Percentiles rank a stretch among this genome's conserved stretches.
Evolutionary conservation across 2,113 vertebrate species (phyloP).

Genomic region (Oryctolagus cuniculus): DNA sequence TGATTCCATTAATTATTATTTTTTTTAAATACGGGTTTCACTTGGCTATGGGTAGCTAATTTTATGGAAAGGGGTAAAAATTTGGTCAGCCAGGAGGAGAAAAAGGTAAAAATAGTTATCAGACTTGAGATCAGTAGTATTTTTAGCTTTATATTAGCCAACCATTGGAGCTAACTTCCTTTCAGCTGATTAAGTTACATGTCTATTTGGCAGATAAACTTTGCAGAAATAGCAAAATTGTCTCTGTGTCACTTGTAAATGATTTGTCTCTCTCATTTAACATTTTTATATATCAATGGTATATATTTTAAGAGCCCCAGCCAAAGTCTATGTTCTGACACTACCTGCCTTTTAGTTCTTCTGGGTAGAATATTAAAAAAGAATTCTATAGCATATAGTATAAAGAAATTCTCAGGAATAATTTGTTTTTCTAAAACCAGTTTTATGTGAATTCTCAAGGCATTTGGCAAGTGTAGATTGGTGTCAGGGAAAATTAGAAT

Average conservation of each 20-base stretch:
- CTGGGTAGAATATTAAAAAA: constrained; percentile 59
- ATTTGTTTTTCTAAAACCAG: constrained; percentile 74
- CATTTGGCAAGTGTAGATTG: constrained; percentile 59
- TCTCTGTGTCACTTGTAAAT: constrained; percentile 70
- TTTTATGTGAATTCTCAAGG: constrained; percentile 76
- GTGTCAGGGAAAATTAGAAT: constrained; percentile 37
- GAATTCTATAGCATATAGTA: not conserved
- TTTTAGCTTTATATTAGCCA: constrained; percentile 71
- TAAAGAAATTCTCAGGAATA: constrained; percentile 65
- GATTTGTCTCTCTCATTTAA: constrained; percentile 71
- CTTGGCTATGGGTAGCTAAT: constrained; percentile 58
- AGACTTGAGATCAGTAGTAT: constrained; percentile 67
- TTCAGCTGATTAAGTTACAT: constrained; percentile 74
- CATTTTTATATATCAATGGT: constrained; percentile 58
- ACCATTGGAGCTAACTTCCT: constrained; percentile 64
- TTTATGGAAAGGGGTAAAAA: constrained; percentile 72
- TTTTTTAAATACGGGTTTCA: constrained; percentile 68
- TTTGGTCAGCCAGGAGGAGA: constrained; percentile 63
- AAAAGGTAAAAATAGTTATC: constrained; percentile 63
- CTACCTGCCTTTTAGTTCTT: constrained; percentile 76
- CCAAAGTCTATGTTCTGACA: constrained; percentile 55
- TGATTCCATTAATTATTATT: constrained; percentile 69
- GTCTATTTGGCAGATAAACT: constrained; percentile 73
- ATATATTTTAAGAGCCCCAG: constrained; percentile 56
- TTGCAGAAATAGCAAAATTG: constrained; percentile 76